Evolutionary conservation across 2,113 vertebrate species (phyloP), one percentile per base, ranked within the genome.

Genomic region (Chunga burmeisteri): DNA sequence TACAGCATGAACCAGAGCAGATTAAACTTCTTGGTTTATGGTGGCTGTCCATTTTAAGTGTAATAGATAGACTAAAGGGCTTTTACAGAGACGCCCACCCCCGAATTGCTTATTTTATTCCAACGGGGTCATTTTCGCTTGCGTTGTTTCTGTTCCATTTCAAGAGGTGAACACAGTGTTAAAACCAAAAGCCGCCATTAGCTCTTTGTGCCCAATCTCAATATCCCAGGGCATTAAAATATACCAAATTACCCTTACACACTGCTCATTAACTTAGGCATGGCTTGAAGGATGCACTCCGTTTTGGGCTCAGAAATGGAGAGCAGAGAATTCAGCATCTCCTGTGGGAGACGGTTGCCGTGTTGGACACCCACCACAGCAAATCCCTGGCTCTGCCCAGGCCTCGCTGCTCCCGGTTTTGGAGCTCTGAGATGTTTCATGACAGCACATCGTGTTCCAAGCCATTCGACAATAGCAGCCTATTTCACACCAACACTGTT

Each of bases 321-420:
- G 20, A 62, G 30, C n/a, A 32, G 50, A 22, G n/a, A 67, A 36
- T 34, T 58, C 18, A 11, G 13, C 8, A 10, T 40, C n/a, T 90
- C 63, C 34, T 11, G 10, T 8, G 32, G 58, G 26, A 53, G 14
- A 23, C 1, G 2, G n/a, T 4, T 71, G 23, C 25, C 26, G 53
- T 2, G 8, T 46, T 62, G 29, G 30, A 26, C 7, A 9, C 50
- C n/a, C 26, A n/a, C 15, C 12, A 50, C 53, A 61, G 36, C 13
- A 68, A 50, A 36, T 30, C 34, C 25, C 32, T 0, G 2, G 8
- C 8, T 65, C 74, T 77, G 23, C 16, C 19, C 0, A 1, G 27
- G 46, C 32, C 30, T 81, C 70, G 30, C 22, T 55, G 40, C 47
- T 44, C 14, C 50, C 27, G 7, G 8, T 22, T 47, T 27, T 44